These are phyloP conservation scores for Erythrocercus mccallii DNA, from an alignment of 2,113 vertebrate genomes.

Conservation along the genomic window DNA sequence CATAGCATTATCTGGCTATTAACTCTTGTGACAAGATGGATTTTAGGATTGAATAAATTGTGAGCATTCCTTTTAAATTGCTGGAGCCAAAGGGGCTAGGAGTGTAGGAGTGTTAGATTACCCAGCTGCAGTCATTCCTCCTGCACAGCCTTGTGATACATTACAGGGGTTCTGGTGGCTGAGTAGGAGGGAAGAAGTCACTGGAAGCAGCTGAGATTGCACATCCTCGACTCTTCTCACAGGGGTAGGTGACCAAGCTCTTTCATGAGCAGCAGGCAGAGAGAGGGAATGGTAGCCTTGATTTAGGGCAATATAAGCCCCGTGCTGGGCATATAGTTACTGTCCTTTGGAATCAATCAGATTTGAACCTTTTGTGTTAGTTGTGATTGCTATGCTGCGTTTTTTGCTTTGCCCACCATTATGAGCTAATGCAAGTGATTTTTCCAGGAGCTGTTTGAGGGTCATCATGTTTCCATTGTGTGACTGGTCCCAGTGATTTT, in stretches of 20 bases:
- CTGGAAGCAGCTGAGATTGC: not conserved
- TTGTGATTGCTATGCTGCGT: not conserved
- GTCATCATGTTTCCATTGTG: not conserved
- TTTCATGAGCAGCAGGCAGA: not conserved
- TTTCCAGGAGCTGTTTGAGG: not conserved
- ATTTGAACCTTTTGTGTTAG: not conserved
- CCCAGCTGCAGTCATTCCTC: not conserved
- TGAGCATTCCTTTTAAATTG: not conserved
- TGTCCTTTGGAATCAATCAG: not conserved
- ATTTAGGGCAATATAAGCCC: not conserved
- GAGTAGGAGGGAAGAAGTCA: not conserved
- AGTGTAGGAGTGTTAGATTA: not conserved
- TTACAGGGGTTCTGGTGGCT: not conserved
- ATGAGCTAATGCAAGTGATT: not conserved
- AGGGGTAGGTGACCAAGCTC: not conserved
- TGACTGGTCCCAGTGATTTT: not conserved
- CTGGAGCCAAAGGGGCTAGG: not conserved
- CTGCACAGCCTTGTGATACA: not conserved
- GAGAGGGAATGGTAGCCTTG: not conserved
- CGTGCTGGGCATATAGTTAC: not conserved
- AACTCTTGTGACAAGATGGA: not conserved
- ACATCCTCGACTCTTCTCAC: not conserved
- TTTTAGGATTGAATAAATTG: slow-evolving; percentile 25
- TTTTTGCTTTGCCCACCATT: not conserved
- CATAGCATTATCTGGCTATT: not conserved